Conservation (phyloP, 1,140 invertebrate species). For the Musca vetustissima region DNA sequence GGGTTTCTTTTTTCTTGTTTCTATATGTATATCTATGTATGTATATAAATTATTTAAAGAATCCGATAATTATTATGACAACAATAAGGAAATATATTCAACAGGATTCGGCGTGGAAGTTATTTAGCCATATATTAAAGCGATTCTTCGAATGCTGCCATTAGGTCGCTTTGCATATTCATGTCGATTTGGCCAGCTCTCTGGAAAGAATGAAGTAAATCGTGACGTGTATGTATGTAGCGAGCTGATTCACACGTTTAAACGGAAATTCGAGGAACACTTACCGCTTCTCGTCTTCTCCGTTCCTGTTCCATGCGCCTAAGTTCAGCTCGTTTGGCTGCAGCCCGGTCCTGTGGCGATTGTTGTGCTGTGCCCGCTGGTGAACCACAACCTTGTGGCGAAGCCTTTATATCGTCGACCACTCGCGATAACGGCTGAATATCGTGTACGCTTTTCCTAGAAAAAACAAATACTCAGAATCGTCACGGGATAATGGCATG, state of each 20-base stretch:
- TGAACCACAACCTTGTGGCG: constrained; percentile 56
- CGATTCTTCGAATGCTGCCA: constrained; percentile 96
- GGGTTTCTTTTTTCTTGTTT: neutral
- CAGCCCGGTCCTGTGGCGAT: constrained; percentile 68
- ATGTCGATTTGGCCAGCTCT: constrained; percentile 95
- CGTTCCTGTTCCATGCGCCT: constrained; percentile 85
- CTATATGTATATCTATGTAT: neutral
- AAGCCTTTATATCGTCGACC: constrained; percentile 61
- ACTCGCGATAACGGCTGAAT: constrained; percentile 53
- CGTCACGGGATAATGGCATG: no score
- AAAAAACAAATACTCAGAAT: neutral
- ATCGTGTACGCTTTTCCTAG: constrained; percentile 59
- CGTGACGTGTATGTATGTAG: no score
- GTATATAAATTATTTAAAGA: constrained; percentile 24
- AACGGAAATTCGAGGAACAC: no score
- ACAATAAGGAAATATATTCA: constrained; percentile 20
- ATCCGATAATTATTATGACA: constrained; percentile 30
- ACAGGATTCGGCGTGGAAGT: constrained; percentile 10
- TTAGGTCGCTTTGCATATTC: constrained; percentile 97
- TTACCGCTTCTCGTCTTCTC: constrained; percentile 86
- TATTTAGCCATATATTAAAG: constrained; percentile 62
- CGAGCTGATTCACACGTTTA: no score
- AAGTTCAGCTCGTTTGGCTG: constrained; percentile 75
- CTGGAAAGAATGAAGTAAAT: constrained; percentile 59
- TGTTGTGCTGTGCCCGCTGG: constrained; percentile 58